phyloP scores from a whole-genome alignment of 2,888 invertebrate species.

The Volucella inflata region DNA sequence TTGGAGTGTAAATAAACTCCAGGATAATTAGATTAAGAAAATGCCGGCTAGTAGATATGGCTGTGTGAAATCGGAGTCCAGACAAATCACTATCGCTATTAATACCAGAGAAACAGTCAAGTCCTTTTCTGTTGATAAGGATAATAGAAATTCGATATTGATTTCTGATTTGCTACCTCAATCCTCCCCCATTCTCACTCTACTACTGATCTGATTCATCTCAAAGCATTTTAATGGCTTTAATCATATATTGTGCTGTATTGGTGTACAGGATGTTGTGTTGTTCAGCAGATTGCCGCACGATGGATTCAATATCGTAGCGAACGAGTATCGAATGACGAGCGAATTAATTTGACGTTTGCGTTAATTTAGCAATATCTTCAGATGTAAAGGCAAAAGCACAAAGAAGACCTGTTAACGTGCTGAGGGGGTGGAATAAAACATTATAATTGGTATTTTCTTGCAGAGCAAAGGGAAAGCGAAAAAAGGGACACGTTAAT shows the following conservation, averaged over 20 bases:
- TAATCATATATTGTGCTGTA: slow-evolving; percentile 10
- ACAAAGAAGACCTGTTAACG: neutral
- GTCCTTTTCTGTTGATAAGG: slow-evolving; percentile 53
- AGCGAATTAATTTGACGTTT: slow-evolving; percentile 60
- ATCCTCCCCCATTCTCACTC: neutral
- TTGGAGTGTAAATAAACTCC: slow-evolving; percentile 74
- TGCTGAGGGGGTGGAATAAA: slow-evolving; percentile 23
- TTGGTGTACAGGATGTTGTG: slow-evolving; percentile 15
- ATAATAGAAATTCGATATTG: slow-evolving; percentile 71
- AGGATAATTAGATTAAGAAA: slow-evolving; percentile 75
- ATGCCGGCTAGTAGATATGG: slow-evolving; percentile 54
- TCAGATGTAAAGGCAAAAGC: slow-evolving; percentile 3
- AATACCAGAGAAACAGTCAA: slow-evolving; percentile 47
- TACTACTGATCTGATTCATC: slow-evolving; percentile 16
- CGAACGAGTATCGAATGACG: slow-evolving; percentile 50
- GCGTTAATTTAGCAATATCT: slow-evolving; percentile 51
- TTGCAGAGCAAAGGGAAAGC: neutral
- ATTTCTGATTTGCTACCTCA: slow-evolving; percentile 61
- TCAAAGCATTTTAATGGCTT: slow-evolving; percentile 24
- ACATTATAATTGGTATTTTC: slow-evolving; percentile 61
- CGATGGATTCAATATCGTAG: slow-evolving; percentile 26
- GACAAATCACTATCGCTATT: slow-evolving; percentile 62
- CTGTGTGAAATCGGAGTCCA: slow-evolving; percentile 64
- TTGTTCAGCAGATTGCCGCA: slow-evolving; percentile 25
- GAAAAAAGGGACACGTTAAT: slow-evolving; percentile 37